These are phyloP conservation scores for Tragopan temminckii DNA, from an alignment of 2,797 vertebrate genomes.

Conservation along the genomic window DNA sequence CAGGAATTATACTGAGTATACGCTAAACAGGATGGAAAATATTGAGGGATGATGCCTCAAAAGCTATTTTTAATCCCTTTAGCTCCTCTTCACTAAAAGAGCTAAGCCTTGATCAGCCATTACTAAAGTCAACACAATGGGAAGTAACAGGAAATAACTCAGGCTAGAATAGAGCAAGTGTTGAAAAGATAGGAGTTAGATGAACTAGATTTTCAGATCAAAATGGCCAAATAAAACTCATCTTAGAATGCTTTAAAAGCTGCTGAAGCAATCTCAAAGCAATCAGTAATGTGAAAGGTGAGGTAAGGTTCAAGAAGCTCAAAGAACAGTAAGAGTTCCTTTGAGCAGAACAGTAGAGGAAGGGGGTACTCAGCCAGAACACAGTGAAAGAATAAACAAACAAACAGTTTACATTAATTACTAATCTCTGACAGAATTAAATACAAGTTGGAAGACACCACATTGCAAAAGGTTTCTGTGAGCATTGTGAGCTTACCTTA, in stretches of 20 bases:
- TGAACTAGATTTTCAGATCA: not conserved
- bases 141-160: not conserved
- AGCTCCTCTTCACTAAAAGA: not conserved
- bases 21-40: not conserved
- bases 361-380: not conserved
- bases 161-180: not conserved
- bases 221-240: not conserved
- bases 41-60: not conserved
- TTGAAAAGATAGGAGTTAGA: not conserved
- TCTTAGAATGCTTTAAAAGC: not conserved
- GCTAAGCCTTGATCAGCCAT: not conserved
- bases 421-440: not conserved
- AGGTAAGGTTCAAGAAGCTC: not conserved
- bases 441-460: conserved; percentile 24
- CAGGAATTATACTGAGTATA: not conserved
- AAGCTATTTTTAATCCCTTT: not conserved
- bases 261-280: not conserved
- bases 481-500: not conserved
- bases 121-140: not conserved
- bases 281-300: not conserved
- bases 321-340: not conserved
- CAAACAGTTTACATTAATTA: not conserved
- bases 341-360: not conserved
- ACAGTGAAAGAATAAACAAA: not conserved
- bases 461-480: not conserved